These are phyloP conservation scores for Nesoenas mayeri DNA, from an alignment of 2,113 vertebrate species.

Conservation along the genomic window DNA sequence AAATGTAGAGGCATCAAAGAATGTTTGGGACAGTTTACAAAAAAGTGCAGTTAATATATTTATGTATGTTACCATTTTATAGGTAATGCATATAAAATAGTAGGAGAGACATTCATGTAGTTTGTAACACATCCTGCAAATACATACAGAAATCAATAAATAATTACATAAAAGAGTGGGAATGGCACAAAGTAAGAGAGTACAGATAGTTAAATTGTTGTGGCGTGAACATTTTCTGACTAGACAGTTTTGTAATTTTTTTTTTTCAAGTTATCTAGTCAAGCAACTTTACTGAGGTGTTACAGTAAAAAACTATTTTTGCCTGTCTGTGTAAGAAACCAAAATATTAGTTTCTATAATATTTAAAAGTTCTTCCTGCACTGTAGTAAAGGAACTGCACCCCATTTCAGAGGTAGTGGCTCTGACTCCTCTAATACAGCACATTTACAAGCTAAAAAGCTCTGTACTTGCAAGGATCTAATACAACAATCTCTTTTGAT, in stretches of 20 bases:
- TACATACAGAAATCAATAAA: not conserved
- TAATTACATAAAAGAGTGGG: not conserved
- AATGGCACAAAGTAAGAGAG: not conserved
- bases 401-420: not conserved
- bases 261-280: not conserved
- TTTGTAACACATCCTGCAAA: not conserved
- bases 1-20: not conserved
- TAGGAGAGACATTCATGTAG: not conserved
- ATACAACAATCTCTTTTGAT: not conserved
- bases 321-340: not conserved
- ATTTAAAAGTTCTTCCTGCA: not conserved
- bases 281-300: not conserved
- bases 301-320: not conserved
- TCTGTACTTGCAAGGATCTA: not conserved
- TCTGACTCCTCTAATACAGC: not conserved
- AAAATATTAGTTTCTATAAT: not conserved
- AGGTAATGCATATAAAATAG: not conserved
- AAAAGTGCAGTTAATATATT: not conserved
- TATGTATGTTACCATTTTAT: not conserved
- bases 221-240: not conserved
- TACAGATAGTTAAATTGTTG: not conserved
- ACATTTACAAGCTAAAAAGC: not conserved
- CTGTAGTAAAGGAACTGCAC: not conserved
- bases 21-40: not conserved
- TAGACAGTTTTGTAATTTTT: not conserved